A percentile compares a stretch with the other conserved stretches of the same genome.
Evolutionary conservation across 2,888 invertebrate species (phyloP).

Genomic region (Blera fallax): DNA sequence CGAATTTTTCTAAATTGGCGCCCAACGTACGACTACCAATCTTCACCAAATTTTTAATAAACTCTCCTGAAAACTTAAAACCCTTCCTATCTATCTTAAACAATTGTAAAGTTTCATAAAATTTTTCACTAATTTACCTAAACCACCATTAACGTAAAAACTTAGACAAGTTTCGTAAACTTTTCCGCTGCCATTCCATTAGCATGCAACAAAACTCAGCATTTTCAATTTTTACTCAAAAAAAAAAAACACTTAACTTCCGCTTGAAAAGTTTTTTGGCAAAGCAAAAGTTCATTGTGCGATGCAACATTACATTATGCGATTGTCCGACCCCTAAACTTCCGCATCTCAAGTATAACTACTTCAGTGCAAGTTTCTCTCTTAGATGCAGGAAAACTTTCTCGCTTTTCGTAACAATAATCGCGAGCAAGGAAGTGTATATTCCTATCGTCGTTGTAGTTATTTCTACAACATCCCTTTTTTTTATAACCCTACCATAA

Average conservation of each 20-base stretch:
- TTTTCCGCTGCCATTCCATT: neutral
- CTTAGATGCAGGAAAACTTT: constrained; percentile 34
- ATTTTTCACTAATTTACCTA: neutral
- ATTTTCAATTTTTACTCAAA: neutral
- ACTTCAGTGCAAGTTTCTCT: constrained; percentile 22
- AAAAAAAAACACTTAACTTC: constrained; percentile 6
- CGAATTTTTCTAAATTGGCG: too few species aligned
- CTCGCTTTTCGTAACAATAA: constrained; percentile 57
- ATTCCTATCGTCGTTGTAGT: neutral
- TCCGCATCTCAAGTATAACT: constrained; percentile 15
- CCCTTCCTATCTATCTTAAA: too few species aligned
- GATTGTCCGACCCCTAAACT: constrained; percentile 26
- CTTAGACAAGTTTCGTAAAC: neutral
- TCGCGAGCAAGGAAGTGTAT: constrained; percentile 16
- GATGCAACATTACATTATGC: constrained; percentile 19
- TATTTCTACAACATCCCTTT: constrained; percentile 6
- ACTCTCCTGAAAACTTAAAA: too few species aligned
- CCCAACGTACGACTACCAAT: too few species aligned
- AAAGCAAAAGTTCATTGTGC: constrained; percentile 37
- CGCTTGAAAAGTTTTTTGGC: constrained; percentile 12
- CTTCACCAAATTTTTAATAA: too few species aligned
- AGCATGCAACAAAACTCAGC: neutral
- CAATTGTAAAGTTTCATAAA: neutral
- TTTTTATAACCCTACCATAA: constrained; percentile 12
- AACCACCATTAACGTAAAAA: neutral